Base-by-base conservation (phyloP, 2,113 vertebrate genomes). In the Desmodus rotundus region DNA sequence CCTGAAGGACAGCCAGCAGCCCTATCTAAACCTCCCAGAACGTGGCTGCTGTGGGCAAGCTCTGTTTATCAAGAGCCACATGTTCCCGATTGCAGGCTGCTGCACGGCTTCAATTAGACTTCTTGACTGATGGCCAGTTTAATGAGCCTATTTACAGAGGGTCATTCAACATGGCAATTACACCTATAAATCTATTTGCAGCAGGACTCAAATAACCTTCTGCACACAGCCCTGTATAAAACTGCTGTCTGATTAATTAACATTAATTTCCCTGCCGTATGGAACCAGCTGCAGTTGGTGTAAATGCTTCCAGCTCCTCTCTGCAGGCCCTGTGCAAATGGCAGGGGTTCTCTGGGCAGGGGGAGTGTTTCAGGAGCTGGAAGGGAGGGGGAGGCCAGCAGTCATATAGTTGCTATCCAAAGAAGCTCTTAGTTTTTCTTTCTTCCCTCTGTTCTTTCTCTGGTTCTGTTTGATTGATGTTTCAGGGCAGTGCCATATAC, bases 171-270 rank as follows among this genome's bases (percentile, higher is more conserved):
- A 95, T 97, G 97, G 98, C 98, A 98, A 97, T 98, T 98, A 98
- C 98, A 98, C 98, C 98, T 98, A 98, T 98, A 98, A 98, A 98
- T 98, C 96, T 97, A 97, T 98, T 98, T 98, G 97, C 96, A 96
- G 97, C 97, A 95, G 98, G 98, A 96, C 98, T 98, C 82, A 22
- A 97, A 98, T 98, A 98, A 98, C 98, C 97, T 98, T 98, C 98
- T 97, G 96, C 94, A 1, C 96, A 84, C 95, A 95, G 96, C 97
- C 97, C 95, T 94, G 96, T 97, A 96, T 97, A 98, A 98, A 98
- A 98, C 98, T 98, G 97, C 98, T 98, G 97, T 98, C 98, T 98
- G 98, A 98, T 99, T 98, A 99, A 99, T 99, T 99, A 99, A 98
- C 98, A 98, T 98, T 98, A 97, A 98, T 99, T 99, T 99, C 98